Base-by-base conservation (phyloP, 2,797 vertebrate species). In the Enteromius anoplus region DNA sequence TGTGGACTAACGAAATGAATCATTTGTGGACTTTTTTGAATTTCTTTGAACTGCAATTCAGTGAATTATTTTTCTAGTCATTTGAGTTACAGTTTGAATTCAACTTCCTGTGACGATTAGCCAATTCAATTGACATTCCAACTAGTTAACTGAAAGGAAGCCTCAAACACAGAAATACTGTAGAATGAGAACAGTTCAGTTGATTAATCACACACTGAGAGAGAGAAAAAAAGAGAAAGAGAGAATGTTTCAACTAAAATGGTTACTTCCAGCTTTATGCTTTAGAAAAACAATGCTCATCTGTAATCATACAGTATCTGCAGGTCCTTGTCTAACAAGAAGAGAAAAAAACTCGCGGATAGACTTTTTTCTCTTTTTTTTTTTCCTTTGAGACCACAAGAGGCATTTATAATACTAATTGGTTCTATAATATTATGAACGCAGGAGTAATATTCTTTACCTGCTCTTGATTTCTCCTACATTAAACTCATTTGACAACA, bases 371-470 rank as follows among this genome's bases (percentile, higher is more conserved):
- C 17, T 45, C 21, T 26, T 26, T 26, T 66, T 23, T n/a, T 32
- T 65, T 37, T 58, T 7, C 32, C 83, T 80, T 53, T 49, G 51
- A 76, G 55, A 81, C 51, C 62, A 70, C 47, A 26, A n/a, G 15
- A 78, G 12, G 5, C 42, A 42, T 81, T 77, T 70, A 71, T 81
- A 23, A 64, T 15, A 64, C 29, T 81, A 76, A 77, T 81, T 71
- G 49, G 21, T 51, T 58, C 29, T 81, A 80, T 81, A 80, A 81
- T 76, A 37, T 70, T n/a, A 76, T 81, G 26, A 81, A 51, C 29
- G 17, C 5, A 23, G 47, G 29, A 34, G 37, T 19, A 60, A 45
- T 40, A 58, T 80, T 8, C 21, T 47, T 85, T 75, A 71, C 42
- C 42, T 42, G 40, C 29, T 37, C 68, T 21, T 26, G 42, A 83